Base-by-base conservation (phyloP, 2,113 vertebrate genomes). In the Pygathrix nemaeus region DNA sequence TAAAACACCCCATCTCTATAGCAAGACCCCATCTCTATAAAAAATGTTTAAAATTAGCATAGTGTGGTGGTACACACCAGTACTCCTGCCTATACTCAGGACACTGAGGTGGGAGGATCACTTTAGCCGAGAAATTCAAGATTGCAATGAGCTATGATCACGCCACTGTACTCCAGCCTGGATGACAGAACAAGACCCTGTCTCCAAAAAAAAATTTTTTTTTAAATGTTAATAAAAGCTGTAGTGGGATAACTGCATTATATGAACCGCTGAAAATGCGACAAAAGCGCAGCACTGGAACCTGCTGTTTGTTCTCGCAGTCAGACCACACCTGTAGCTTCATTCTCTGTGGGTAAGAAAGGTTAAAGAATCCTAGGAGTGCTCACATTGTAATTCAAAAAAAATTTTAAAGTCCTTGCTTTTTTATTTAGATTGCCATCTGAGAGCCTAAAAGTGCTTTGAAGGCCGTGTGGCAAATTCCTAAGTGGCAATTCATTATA, bases 371-470 rank as follows among this genome's bases (percentile, higher is more conserved):
- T 78, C 43, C 82, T 87, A 17, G 59, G 59, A 93, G 35, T 70
- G 43, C 25, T 93, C 75, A 75, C 45, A 70, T 50, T 85, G 11
- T 30, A 83, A 73, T 83, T 64, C 14, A 1, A 11, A 40, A 38
- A 72, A 55, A 14, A 40, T 21, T 27, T 38, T 35, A 16, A 68
- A 48, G 45, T 16, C 18, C 12, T 91, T 57, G 55, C 38, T 83
- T 92, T 92, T 96, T 72, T 35, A 57, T 91, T 93, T 72, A 88
- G 48, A 82, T 92, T 70, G 61, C 40, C 79, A 83, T 80, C 23
- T 81, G 92, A 88, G 68, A 73, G 45, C 81, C 93, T 95, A 57
- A 90, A 59, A 75, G 32, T 90, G 72, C 88, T 25, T n/a, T 84
- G 43, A 92, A 96, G 83, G 48, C 18, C 14, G 30, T 73, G 12